Base-by-base conservation (phyloP, 1,140 invertebrate genomes). In the Drosophila virilis region DNA sequence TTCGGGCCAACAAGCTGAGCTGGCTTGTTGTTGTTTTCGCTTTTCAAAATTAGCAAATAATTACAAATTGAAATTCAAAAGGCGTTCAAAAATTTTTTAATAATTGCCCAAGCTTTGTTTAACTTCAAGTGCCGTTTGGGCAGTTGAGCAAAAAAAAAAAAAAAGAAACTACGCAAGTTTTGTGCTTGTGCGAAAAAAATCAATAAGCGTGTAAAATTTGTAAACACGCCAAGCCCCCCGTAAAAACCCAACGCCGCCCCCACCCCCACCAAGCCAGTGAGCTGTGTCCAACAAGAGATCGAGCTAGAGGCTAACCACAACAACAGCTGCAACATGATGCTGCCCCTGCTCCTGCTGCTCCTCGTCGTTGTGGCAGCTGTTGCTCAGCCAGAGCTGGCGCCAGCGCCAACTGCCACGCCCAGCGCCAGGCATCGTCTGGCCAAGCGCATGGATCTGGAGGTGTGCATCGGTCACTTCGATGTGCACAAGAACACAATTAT, bases 401-500 rank as follows among this genome's bases (percentile, higher is more conserved):
- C 46, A 40, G 12, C 32, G 2, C 61, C 48, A 65, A 50, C 55
- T 10, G 9, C 9, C 37, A 38, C 37, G 4, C 1, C 12, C 2
- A 35, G n/a, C 32, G 67, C 70, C 35, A 69, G 74, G 28, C 91
- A 92, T 72, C 79, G 46, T 3, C 74, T 92, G 8, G 66, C 62
- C 61, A 92, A 92, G 48, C 82, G 91, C 37, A 92, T 92, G 90
- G 91, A 92, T 62, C 73, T 92, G 59, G 91, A 91, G 22, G 60
- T 74, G 1, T 92, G 91, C 70, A 80, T 91, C 73, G 91, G 91
- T 92, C 96, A 96, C 91, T 98, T 98, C 92, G 96, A 97, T 86
- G 94, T 98, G 37, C 97, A 97, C 92, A 94, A 94, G 74, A 96
- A 97, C 91, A 98, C 97, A 86, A 98, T 98, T 68, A 98, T 98